Percentiles rank a stretch among this genome's conserved stretches.
Conservation (phyloP, 1,140 invertebrate species). For the Parasteatoda tepidariorum region DNA sequence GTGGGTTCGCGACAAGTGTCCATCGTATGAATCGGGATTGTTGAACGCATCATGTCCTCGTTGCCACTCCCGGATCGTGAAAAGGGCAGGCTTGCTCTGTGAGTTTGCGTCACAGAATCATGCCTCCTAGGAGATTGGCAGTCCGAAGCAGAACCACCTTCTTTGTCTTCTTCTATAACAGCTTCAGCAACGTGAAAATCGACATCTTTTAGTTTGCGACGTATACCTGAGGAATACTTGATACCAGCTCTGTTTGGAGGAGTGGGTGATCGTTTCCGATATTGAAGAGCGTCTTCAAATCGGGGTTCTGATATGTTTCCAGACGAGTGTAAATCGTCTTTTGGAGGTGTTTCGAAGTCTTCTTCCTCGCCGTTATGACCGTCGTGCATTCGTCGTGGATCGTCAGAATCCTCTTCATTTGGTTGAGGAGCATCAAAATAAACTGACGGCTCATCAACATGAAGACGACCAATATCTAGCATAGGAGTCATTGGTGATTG, state of each 20-base stretch:
- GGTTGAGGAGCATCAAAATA: slow-evolving; percentile 57
- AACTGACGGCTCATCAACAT: slow-evolving; percentile 48
- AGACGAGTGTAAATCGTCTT: slow-evolving; percentile 16
- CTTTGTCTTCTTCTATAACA: slow-evolving; percentile 43
- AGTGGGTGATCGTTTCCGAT: slow-evolving; percentile 26
- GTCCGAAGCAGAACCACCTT: slow-evolving; percentile 38
- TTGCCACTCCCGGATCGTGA: neutral
- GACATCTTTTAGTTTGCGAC: slow-evolving; percentile 40
- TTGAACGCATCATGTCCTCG: slow-evolving; percentile 27
- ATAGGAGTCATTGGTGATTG: slow-evolving; percentile 33
- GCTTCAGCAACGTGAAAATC: slow-evolving; percentile 42
- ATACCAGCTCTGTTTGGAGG: slow-evolving; percentile 14
- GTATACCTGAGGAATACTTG: slow-evolving; percentile 15
- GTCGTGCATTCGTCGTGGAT: slow-evolving; percentile 2
- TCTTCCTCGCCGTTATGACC: slow-evolving; percentile 22
- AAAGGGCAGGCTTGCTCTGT: neutral
- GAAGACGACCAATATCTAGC: slow-evolving; percentile 8
- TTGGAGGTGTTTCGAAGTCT: slow-evolving; percentile 52
- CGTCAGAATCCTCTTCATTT: slow-evolving; percentile 52
- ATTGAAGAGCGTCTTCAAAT: slow-evolving; percentile 18
- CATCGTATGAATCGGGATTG: slow-evolving; percentile 34
- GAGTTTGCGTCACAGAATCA: slow-evolving; percentile 35
- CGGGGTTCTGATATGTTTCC: slow-evolving; percentile 43
- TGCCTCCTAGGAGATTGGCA: slow-evolving; percentile 20
- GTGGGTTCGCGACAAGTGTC: slow-evolving; percentile 47